Conservation (phyloP, 2,888 invertebrate genomes). For the Prosopocoilus inquinatus region DNA sequence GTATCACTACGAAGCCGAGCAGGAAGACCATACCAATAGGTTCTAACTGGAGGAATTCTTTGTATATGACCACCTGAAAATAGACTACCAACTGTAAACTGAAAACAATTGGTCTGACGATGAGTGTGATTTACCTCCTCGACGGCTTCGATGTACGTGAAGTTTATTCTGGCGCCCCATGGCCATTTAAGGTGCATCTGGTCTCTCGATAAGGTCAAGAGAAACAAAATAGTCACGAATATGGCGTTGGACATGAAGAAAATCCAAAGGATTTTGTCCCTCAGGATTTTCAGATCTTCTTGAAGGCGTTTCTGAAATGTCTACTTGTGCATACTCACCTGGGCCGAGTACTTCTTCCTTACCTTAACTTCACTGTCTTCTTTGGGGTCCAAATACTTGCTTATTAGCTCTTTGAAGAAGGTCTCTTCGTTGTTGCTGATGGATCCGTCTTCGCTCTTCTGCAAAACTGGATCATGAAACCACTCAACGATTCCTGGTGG, state of each 20-base stretch:
- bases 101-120: not conserved
- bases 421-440: conserved; percentile 63
- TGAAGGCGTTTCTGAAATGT: conserved; percentile 44
- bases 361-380: conserved; percentile 65
- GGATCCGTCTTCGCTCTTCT: conserved; percentile 64
- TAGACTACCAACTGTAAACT: not conserved
- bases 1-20: conserved; percentile 66
- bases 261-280: conserved; percentile 66
- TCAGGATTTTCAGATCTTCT: conserved; percentile 57
- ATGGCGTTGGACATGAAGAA: conserved; percentile 76
- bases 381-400: conserved; percentile 72
- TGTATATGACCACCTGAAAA: conserved; percentile 52
- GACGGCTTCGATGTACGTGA: conserved; percentile 34
- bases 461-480: conserved; percentile 61
- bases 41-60: conserved; percentile 64
- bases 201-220: conserved; percentile 71
- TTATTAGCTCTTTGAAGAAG: conserved; percentile 78
- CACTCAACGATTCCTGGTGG: not conserved
- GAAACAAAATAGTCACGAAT: conserved; percentile 72
- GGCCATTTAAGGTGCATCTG: conserved; percentile 69
- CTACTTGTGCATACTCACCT: too few species aligned
- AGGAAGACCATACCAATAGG: conserved; percentile 74
- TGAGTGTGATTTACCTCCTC: too few species aligned
- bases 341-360: conserved; percentile 42
- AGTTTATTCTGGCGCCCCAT: conserved; percentile 55